Percentiles rank a stretch among this genome's conserved stretches.
These are phyloP conservation scores for Mixornis gularis DNA, from an alignment of 2,113 vertebrate genomes.

Conservation along the genomic window DNA sequence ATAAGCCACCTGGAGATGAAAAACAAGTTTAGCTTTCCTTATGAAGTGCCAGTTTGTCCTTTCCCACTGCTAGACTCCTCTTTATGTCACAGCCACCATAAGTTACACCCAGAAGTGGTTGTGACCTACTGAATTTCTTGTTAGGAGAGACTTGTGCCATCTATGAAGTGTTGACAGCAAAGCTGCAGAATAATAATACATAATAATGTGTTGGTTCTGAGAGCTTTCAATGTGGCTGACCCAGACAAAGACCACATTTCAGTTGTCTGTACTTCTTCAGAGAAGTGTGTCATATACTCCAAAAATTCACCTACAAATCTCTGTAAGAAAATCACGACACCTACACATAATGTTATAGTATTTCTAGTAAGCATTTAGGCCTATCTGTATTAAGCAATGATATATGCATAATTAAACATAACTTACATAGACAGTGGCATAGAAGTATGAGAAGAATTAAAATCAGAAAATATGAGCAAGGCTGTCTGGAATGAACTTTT, in stretches of 20 bases:
- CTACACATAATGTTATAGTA: background rate
- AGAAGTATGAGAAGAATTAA: background rate
- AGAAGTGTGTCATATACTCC: background rate
- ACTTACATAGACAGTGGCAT: background rate
- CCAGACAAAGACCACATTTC: background rate
- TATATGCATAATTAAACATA: background rate
- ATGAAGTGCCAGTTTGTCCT: background rate
- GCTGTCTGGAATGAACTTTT: background rate
- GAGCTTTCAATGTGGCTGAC: background rate
- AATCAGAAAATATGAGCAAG: background rate
- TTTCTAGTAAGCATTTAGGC: background rate
- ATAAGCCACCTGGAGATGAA: background rate
- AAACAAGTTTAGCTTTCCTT: background rate
- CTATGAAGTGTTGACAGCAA: background rate
- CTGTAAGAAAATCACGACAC: background rate
- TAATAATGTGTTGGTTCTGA: background rate
- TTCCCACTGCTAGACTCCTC: background rate
- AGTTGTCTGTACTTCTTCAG: background rate
- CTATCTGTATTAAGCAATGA: background rate
- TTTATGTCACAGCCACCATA: background rate
- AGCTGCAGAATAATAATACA: background rate
- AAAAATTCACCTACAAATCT: background rate
- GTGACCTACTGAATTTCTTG: background rate
- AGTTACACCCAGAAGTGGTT: background rate
- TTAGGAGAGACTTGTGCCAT: background rate